Evolutionary conservation across 2,797 vertebrate genomes (phyloP).

Genomic region (Hydrolagus colliei): DNA sequence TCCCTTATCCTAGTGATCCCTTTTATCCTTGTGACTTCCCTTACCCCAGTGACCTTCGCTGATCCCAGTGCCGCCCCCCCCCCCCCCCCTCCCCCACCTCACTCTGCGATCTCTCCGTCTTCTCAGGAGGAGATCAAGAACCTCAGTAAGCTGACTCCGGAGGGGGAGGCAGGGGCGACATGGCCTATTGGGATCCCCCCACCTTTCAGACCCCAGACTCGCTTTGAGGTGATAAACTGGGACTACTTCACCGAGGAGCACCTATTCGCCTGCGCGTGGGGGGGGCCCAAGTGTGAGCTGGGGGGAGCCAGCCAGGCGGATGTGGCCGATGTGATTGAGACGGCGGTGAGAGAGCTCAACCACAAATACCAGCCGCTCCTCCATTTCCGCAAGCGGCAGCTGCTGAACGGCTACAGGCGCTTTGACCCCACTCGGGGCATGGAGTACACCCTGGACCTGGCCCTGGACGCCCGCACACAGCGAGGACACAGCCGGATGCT

Average conservation of each 20-base stretch:
- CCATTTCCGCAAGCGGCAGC: conserved; percentile 76
- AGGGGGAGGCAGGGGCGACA: conserved; percentile 70
- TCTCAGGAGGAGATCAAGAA: conserved; percentile 89
- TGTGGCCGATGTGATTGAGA: conserved; percentile 70
- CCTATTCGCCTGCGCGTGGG: conserved; percentile 76
- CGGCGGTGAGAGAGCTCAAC: conserved; percentile 79
- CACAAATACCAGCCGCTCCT: conserved; percentile 79
- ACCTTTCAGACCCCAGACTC: conserved; percentile 77
- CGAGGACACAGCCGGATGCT: conserved; percentile 81
- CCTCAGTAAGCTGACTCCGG: conserved; percentile 78
- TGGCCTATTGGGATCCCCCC: conserved; percentile 88
- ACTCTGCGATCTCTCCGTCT: neutral
- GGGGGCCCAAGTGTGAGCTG: conserved; percentile 85
- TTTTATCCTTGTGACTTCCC: neutral
- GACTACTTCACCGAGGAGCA: conserved; percentile 96
- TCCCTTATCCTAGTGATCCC: neutral
- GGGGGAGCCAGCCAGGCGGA: conserved; percentile 76
- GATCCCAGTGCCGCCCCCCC: neutral
- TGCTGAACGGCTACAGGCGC: conserved; percentile 87
- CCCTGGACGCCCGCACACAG: conserved; percentile 82
- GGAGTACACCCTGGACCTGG: conserved; percentile 87
- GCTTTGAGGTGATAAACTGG: conserved; percentile 95
- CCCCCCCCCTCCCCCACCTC: neutral
- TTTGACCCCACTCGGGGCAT: conserved; percentile 91
- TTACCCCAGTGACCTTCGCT: too few relatives aligned